Base-by-base conservation (phyloP, 1,140 invertebrate species). In the Drosophila ercepeae region DNA sequence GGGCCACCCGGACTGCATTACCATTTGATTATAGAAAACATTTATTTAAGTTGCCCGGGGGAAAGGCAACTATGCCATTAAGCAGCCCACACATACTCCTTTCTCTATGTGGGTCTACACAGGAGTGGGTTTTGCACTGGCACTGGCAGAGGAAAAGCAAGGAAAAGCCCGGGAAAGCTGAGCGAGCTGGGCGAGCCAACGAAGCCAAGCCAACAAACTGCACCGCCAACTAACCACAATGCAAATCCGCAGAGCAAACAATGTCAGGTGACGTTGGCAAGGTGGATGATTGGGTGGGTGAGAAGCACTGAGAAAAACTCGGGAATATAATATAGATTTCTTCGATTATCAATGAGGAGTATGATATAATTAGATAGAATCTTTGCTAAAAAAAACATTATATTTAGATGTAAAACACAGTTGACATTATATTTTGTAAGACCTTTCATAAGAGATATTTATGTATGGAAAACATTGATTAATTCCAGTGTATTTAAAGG, bases 1-100 rank as follows among this genome's bases (percentile, higher is more conserved):
- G 7, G 29, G 18, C 13, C 39, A 51, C 32, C 46, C 48, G 52
- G 82, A 88, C 78, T 88, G 82, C 77, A 88, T 88, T 88, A 88
- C 74, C 82, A 88, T 88, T 88, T 88, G 77, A 88, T 88, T 88
- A 88, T 82, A 88, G 82, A 89, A 88, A 88, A 88, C 83, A 88
- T 89, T 88, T 88, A 88, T 88, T 88, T 89, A 81, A 63, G 53
- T 75, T 69, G 46, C 39, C 65, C 34, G 52, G 60, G 29, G 67
- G 27, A 60, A 44, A 27, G 64, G 48, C 67, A 60, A 41, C 68
- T 71, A 51, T 39, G 53, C 75, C 68, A 78, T 78, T 63, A 75
- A 44, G 75, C 57, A 48, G 60, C 61, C 70, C 34, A 71, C 57
- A 57, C 54, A 76, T 4, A 18, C 39, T 9, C 16, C 14, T 16